phyloP scores from a whole-genome alignment of 37 sponge, comb jelly and placozoan species.

The Tethya wilhelma region DNA sequence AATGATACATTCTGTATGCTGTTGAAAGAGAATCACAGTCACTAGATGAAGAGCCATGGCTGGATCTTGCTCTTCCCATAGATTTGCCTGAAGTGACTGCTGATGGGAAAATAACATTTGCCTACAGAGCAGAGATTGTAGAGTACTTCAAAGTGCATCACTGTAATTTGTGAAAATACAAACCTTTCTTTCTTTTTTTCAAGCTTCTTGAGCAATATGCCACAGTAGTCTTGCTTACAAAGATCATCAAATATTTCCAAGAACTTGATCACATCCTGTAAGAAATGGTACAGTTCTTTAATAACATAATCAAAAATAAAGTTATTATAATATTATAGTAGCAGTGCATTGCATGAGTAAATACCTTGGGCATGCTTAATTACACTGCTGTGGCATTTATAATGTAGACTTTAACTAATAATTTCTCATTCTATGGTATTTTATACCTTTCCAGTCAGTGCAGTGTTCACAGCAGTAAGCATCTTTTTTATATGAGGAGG shows the following conservation, averaged over 20 bases:
- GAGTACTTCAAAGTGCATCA: neutral
- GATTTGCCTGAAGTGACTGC: conserved; percentile 68
- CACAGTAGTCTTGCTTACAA: conserved; percentile 60
- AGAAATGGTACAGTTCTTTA: neutral
- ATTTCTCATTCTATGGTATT: neutral
- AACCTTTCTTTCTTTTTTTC: conserved; percentile 94
- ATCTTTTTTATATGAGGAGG: conserved; percentile 38
- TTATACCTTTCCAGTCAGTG: conserved; percentile 70
- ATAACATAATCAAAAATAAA: neutral
- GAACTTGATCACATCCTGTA: conserved; percentile 60
- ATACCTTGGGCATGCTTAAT: neutral
- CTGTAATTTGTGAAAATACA: neutral
- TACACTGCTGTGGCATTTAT: neutral
- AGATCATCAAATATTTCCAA: conserved; percentile 62
- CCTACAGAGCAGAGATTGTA: conserved; percentile 30
- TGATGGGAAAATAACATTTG: conserved; percentile 76
- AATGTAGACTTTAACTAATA: neutral
- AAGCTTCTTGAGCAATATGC: conserved; percentile 79
- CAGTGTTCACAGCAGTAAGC: conserved; percentile 16
- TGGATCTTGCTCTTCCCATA: conserved; percentile 76
- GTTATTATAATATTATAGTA: too few species aligned
- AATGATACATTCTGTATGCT: conserved; percentile 67
- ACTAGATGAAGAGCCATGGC: conserved; percentile 89
- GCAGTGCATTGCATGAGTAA: neutral
- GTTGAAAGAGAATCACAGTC: conserved; percentile 77